Percentiles rank a stretch among this genome's conserved stretches.
Evolutionary conservation across 1,140 invertebrate genomes (phyloP).

Genomic region (Scaptomyza hsui): DNA sequence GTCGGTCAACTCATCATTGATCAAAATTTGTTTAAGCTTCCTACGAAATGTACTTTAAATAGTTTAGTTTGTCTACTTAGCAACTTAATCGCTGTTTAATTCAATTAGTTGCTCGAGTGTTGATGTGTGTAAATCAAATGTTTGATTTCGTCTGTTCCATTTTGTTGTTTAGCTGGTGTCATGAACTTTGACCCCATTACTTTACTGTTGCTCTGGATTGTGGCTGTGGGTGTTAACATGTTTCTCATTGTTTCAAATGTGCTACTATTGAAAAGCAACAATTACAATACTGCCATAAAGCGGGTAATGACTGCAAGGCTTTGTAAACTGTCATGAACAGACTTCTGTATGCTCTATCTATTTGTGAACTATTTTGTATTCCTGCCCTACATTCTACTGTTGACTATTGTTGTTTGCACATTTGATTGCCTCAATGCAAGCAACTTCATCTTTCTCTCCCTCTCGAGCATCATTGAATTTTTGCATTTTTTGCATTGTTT

Average conservation of each 20-base stretch:
- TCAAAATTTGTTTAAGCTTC: background rate
- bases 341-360: slow-evolving; percentile 12
- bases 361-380: background rate
- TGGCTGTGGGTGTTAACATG: slow-evolving; percentile 25
- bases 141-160: slow-evolving; percentile 21
- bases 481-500: background rate
- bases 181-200: slow-evolving; percentile 49
- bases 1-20: background rate
- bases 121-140: slow-evolving; percentile 25
- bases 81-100: background rate
- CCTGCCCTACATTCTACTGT: too few relatives aligned
- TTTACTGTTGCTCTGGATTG: slow-evolving; percentile 25
- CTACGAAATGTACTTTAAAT: background rate
- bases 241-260: slow-evolving; percentile 24
- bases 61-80: background rate
- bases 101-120: slow-evolving; percentile 27
- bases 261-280: slow-evolving; percentile 5
- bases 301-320: background rate
- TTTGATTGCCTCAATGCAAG: too few relatives aligned
- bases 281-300: slow-evolving; percentile 10
- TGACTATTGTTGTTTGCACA: too few relatives aligned
- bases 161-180: slow-evolving; percentile 12
- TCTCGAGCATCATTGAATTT: too few relatives aligned
- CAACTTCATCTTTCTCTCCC: background rate
- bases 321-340: background rate